phyloP scores from a whole-genome alignment of 2,888 invertebrate genomes.

The Andrena marginata region DNA sequence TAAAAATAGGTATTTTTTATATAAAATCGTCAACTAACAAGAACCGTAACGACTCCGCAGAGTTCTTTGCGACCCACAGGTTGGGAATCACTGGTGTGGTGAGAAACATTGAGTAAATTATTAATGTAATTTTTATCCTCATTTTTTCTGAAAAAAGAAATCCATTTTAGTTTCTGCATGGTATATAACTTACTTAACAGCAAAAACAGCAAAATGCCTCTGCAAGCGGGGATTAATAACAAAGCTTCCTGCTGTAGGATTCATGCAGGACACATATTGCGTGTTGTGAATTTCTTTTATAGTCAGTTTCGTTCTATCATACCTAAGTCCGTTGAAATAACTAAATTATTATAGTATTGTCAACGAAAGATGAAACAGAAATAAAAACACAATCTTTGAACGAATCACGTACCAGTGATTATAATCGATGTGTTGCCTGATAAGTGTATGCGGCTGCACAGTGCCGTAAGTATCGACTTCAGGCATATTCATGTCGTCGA shows the following conservation, averaged over 20 bases:
- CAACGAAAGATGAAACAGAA: neutral
- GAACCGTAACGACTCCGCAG: too few species aligned
- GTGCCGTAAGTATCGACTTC: conserved; percentile 98
- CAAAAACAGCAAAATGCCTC: conserved; percentile 94
- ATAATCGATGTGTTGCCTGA: conserved; percentile 97
- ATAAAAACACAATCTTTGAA: neutral
- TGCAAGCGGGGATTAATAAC: conserved; percentile 96
- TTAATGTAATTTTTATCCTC: too few species aligned
- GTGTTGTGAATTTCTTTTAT: conserved; percentile 97
- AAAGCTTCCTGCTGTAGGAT: conserved; percentile 97
- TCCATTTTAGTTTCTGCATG: too few species aligned
- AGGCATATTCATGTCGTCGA: conserved; percentile 99
- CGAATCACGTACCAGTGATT: conserved; percentile 91
- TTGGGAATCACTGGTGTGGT: too few species aligned
- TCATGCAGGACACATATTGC: conserved; percentile 98
- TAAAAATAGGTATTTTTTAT: too few species aligned
- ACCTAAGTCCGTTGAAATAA: conserved; percentile 85
- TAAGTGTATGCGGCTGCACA: conserved; percentile 97
- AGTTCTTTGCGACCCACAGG: too few species aligned
- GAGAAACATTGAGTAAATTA: too few species aligned
- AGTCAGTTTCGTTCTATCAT: conserved; percentile 93
- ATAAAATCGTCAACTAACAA: too few species aligned
- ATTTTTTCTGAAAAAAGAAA: too few species aligned
- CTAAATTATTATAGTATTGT: neutral
- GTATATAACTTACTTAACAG: conserved; percentile 88